Conservation (phyloP, 2,797 vertebrate genomes). For the Sphenopsis melanotis region DNA sequence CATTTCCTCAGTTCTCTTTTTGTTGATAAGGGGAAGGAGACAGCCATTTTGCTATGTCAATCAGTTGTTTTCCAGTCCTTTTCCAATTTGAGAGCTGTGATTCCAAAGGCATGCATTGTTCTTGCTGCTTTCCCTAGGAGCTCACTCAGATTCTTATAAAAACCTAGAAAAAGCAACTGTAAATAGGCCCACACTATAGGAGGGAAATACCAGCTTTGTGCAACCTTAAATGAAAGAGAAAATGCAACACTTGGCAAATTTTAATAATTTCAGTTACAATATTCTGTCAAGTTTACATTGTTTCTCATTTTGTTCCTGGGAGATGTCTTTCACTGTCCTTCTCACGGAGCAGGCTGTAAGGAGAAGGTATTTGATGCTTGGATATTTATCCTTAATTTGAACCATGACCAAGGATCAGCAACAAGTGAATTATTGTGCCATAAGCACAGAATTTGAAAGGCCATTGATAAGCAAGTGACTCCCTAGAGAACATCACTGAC, state of each 20-base stretch:
- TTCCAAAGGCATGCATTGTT: neutral
- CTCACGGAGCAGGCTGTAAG: neutral
- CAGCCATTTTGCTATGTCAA: neutral
- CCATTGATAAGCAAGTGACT: neutral
- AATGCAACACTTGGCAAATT: neutral
- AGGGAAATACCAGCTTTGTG: neutral
- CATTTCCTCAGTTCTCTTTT: neutral
- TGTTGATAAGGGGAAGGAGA: neutral
- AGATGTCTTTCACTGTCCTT: neutral
- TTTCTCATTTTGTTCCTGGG: neutral
- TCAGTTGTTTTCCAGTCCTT: neutral
- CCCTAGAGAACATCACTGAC: neutral
- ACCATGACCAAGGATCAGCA: neutral
- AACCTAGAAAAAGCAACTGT: neutral
- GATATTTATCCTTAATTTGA: neutral
- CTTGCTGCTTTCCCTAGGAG: neutral
- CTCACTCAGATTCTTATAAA: neutral
- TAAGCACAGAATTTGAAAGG: neutral
- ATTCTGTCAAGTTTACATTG: neutral
- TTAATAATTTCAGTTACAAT: neutral
- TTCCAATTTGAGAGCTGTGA: neutral
- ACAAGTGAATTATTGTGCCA: neutral
- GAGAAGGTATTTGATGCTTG: neutral
- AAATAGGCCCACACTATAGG: neutral
- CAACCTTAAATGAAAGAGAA: neutral